Percentiles rank a stretch among this genome's conserved stretches.
phyloP scores from a whole-genome alignment of 2,113 vertebrate genomes.

The Oncorhynchus clarkii region DNA sequence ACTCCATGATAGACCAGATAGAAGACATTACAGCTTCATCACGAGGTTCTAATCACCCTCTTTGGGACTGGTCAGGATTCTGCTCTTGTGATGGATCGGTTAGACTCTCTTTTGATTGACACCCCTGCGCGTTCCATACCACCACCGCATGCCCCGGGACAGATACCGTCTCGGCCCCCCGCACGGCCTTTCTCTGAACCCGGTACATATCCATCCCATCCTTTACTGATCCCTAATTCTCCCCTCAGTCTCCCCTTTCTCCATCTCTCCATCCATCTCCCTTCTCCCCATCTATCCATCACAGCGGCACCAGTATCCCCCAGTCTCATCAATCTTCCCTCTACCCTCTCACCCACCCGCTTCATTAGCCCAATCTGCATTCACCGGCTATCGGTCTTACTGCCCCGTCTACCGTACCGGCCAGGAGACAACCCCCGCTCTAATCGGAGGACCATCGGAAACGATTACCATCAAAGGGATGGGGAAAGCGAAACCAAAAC shows the following conservation, averaged over 20 bases:
- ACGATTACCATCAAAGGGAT: constrained; percentile 15
- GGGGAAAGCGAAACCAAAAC: constrained; percentile 3
- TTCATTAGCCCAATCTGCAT: constrained; percentile 18
- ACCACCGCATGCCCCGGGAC: constrained; percentile 49
- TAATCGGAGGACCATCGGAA: constrained; percentile 12
- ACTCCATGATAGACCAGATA: too few relatives aligned
- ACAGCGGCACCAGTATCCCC: constrained; percentile 7
- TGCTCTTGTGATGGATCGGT: constrained; percentile 50
- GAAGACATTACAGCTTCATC: too few relatives aligned
- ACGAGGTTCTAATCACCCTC: too few relatives aligned
- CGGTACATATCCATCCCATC: constrained; percentile 41
- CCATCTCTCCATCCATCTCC: background rate
- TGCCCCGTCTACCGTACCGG: background rate
- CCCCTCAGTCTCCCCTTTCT: background rate
- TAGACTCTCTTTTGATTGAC: constrained; percentile 52
- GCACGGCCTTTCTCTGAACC: constrained; percentile 55
- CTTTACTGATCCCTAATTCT: constrained; percentile 46
- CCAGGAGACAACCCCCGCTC: background rate
- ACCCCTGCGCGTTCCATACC: constrained; percentile 43
- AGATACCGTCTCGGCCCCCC: constrained; percentile 55
- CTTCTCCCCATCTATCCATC: constrained; percentile 5
- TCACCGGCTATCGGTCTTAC: constrained; percentile 4
- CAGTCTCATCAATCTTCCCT: constrained; percentile 7
- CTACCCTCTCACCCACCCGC: background rate
- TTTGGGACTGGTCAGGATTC: background rate